phyloP scores from a whole-genome alignment of 2,113 vertebrate species.

The Illadopsis cleaveri region DNA sequence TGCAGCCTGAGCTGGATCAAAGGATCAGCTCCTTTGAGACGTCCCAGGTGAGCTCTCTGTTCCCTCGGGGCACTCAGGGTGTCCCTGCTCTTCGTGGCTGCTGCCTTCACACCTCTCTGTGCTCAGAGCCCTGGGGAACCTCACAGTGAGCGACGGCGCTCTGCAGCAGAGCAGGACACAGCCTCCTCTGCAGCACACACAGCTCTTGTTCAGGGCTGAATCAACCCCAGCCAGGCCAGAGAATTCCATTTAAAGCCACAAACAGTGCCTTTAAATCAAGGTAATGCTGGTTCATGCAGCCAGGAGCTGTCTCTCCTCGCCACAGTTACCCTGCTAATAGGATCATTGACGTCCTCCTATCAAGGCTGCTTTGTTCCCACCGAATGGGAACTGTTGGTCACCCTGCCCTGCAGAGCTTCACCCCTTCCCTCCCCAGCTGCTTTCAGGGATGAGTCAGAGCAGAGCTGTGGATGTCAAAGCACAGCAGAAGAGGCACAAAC shows the following conservation, averaged over 20 bases:
- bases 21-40: background rate
- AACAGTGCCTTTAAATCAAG: slow-evolving; percentile 32
- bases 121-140: background rate
- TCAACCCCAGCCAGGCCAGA: background rate
- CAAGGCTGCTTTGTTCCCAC: background rate
- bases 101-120: background rate
- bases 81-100: background rate
- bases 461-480: background rate
- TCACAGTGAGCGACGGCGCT: background rate
- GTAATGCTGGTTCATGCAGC: background rate
- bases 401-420: background rate
- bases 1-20: too few species aligned
- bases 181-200: background rate
- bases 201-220: background rate
- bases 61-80: background rate
- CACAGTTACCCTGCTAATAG: slow-evolving; percentile 9
- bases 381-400: background rate
- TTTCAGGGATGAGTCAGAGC: background rate
- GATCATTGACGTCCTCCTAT: background rate
- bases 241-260: slow-evolving; percentile 8
- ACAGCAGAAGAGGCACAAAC: background rate
- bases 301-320: background rate
- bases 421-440: background rate
- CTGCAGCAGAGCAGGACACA: background rate
- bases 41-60: background rate